These are phyloP conservation scores for Eptatretus burgeri DNA, from an alignment of 2,113 vertebrate genomes.

Conservation along the genomic window DNA sequence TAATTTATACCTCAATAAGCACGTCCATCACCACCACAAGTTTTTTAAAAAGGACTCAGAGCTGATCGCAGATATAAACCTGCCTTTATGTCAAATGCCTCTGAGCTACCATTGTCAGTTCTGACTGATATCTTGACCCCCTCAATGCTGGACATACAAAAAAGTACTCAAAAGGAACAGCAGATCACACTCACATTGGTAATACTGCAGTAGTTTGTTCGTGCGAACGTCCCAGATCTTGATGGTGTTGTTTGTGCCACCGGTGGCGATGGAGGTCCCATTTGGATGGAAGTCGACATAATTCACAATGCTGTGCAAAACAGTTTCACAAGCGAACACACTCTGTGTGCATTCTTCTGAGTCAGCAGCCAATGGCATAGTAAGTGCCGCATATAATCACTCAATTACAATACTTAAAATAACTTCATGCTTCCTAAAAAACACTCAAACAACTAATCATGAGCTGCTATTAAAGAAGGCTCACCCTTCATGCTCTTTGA, in stretches of 20 bases:
- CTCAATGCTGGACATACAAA: too few species aligned
- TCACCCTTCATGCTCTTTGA: slow-evolving; percentile 64
- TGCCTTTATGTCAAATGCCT: too few species aligned
- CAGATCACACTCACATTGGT: slow-evolving; percentile 31
- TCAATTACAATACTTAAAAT: neutral
- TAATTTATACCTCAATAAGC: too few species aligned
- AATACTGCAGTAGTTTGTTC: slow-evolving; percentile 63
- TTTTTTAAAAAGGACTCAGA: too few species aligned
- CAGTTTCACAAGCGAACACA: too few species aligned
- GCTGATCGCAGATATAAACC: too few species aligned
- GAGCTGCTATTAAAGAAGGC: slow-evolving; percentile 12
- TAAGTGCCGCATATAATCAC: neutral
- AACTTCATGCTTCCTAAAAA: neutral
- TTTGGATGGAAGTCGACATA: slow-evolving; percentile 65
- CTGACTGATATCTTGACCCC: too few species aligned
- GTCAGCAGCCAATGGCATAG: neutral
- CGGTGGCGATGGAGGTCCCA: slow-evolving; percentile 49
- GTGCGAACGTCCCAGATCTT: slow-evolving; percentile 81
- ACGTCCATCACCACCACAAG: too few species aligned
- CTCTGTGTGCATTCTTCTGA: too few species aligned
- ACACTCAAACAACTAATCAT: too few species aligned
- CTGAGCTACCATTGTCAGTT: too few species aligned
- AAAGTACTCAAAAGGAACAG: too few species aligned
- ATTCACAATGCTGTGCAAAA: slow-evolving; percentile 35
- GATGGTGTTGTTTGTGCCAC: slow-evolving; percentile 48